Conservation (phyloP, 2,113 vertebrate genomes). For the Labrus mixtus region DNA sequence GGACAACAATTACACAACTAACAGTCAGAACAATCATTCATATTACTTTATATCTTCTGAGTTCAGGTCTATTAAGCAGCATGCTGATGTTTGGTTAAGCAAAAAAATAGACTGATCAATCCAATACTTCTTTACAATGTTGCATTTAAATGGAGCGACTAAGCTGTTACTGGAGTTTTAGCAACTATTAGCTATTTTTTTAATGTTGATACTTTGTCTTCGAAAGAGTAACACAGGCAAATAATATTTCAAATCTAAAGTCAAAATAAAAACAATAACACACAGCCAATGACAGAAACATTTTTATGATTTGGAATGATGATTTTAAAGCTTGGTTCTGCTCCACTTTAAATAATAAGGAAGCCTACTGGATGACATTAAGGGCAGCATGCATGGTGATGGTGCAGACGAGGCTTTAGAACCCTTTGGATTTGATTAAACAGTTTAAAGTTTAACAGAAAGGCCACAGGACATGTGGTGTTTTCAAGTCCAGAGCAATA, state of each 20-base stretch:
- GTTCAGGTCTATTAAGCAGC: no score
- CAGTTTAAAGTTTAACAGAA: not conserved
- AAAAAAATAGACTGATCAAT: not conserved
- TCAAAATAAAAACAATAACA: not conserved
- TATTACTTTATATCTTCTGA: no score
- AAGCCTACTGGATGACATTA: no score
- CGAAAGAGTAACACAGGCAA: no score
- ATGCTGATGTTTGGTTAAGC: not conserved
- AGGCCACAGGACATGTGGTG: not conserved
- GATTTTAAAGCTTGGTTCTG: no score
- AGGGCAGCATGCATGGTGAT: not conserved
- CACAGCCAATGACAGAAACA: not conserved
- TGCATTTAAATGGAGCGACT: no score
- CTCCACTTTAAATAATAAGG: no score
- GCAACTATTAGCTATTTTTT: not conserved
- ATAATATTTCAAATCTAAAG: not conserved
- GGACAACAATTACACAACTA: no score
- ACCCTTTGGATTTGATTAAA: not conserved
- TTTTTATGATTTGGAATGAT: no score
- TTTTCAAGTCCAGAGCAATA: not conserved
- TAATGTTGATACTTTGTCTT: not conserved
- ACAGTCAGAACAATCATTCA: no score
- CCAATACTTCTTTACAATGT: no score
- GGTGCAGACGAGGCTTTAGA: not conserved
- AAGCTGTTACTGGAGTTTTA: not conserved